Base-by-base conservation (phyloP, 1,140 invertebrate genomes). In the Potamilus streckersoni region DNA sequence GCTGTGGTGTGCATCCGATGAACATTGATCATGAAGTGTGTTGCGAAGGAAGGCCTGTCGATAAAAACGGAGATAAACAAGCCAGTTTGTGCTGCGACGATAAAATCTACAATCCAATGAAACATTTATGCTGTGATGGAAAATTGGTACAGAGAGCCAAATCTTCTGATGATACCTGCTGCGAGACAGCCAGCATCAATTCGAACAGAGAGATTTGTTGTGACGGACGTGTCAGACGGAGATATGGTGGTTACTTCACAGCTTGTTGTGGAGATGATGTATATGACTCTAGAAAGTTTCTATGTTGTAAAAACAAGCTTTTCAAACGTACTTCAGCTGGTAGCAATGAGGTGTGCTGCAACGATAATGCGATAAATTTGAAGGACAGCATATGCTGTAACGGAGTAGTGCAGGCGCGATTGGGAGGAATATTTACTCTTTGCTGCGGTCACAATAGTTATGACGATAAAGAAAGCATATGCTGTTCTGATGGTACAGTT, bases 1-100 rank as follows among this genome's bases (percentile, higher is more conserved):
- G 75, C 23, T 77, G 75, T 71, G 75, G 75, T 17, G 69, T 72
- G 68, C 61, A 70, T 63, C 69, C 70, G 63, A 77, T 77, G 75
- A 55, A 77, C 23, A 72, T 59, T 49, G 57, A 67, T 23, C 72
- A 64, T 56, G n/a, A 65, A 49, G 73, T 73, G 38, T 77, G 75
- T 55, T 77, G 75, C 49, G 58, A 59, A n/a, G 75, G 75, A 4
- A 77, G 57, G 16, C 20, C 75, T 2, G 27, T 20, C 16, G 23
- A 73, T 56, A 57, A 23, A 55, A 20, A 55, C 16, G 71, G 38
- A 55, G 71, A 64, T 20, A 56, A 66, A n/a, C 17, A 73, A 65
- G 66, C 71, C 11, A 38, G 57, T 55, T 8, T 49, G 6, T 77
- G 75, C 56, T 77, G 75, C 58, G 57, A 23, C 56, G 75, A 77